Evolutionary conservation across 1,140 invertebrate genomes (phyloP).

Genomic region (Parapsyche elsis): DNA sequence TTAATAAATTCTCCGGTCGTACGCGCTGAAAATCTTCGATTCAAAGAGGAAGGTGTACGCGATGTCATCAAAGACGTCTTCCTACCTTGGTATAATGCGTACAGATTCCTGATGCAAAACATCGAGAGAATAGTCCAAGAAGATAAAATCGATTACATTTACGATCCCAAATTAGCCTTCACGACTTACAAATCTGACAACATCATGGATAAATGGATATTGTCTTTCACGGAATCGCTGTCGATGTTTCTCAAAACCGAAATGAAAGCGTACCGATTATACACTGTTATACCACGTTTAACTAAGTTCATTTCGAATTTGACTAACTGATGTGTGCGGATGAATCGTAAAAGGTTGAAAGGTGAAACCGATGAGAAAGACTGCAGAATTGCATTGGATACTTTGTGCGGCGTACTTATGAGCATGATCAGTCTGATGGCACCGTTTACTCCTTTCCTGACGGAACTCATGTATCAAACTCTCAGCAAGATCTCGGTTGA

Average conservation of each 20-base stretch:
- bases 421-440: conserved; percentile 94
- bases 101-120: conserved; percentile 95
- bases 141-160: conserved; percentile 72
- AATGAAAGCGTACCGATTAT: conserved; percentile 94
- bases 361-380: conserved; percentile 85
- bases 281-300: conserved; percentile 93
- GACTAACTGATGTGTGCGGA: conserved; percentile 98
- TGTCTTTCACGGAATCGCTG: conserved; percentile 95
- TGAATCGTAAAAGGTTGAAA: conserved; percentile 94
- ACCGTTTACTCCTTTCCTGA: conserved; percentile 97
- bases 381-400: conserved; percentile 85
- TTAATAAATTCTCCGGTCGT: conserved; percentile 99
- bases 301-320: conserved; percentile 98
- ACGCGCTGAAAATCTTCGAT: conserved; percentile 93
- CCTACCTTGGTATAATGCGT: conserved; percentile 99
- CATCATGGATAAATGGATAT: conserved; percentile 97
- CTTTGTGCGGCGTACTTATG: conserved; percentile 89
- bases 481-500: conserved; percentile 70
- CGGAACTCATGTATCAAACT: conserved; percentile 96
- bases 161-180: conserved; percentile 69
- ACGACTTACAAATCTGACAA: conserved; percentile 71
- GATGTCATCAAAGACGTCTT: conserved; percentile 98
- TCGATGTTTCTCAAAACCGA: conserved; percentile 90
- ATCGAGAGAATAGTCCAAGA: conserved; percentile 83
- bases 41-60: conserved; percentile 97